phyloP scores from a whole-genome alignment of 2,888 invertebrate genomes.

The Cybosia mesomella region DNA sequence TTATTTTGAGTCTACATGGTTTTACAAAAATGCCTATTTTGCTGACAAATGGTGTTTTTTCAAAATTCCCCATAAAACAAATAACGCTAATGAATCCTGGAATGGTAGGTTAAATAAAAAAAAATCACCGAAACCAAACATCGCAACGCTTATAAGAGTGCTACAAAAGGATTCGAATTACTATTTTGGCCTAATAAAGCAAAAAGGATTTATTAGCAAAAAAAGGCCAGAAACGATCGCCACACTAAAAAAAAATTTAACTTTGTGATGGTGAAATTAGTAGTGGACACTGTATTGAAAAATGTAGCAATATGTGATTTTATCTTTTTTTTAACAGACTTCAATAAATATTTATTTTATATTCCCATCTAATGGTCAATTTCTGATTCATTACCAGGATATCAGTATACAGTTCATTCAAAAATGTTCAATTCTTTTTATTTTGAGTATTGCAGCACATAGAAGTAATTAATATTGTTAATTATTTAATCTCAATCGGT shows the following conservation, averaged over 20 bases:
- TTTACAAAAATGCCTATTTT: slow-evolving; percentile 2
- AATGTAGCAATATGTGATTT: neutral
- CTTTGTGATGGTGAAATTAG: neutral
- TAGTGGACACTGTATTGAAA: too few relatives aligned
- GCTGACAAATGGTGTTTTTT: slow-evolving; percentile 6
- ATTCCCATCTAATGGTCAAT: too few relatives aligned
- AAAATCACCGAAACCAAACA: too few relatives aligned
- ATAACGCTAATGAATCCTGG: slow-evolving; percentile 5
- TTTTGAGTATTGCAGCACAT: too few relatives aligned
- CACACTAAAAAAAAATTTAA: slow-evolving; percentile 4
- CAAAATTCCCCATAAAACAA: neutral
- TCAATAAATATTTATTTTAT: slow-evolving; percentile 5
- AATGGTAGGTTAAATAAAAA: neutral
- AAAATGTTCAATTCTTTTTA: too few relatives aligned
- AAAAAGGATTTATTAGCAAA: slow-evolving; percentile 5
- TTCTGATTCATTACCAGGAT: fast-evolving
- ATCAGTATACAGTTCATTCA: too few relatives aligned
- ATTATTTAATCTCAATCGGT: too few relatives aligned
- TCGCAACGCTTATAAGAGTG: too few relatives aligned
- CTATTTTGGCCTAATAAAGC: slow-evolving; percentile 6
- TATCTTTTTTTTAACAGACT: neutral
- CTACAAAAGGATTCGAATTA: too few relatives aligned
- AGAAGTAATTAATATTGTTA: too few relatives aligned
- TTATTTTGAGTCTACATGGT: slow-evolving; percentile 6
- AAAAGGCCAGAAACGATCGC: slow-evolving; percentile 5